Base-by-base conservation (phyloP, 1,140 invertebrate genomes). In the Zaprionus kolodkinae region DNA sequence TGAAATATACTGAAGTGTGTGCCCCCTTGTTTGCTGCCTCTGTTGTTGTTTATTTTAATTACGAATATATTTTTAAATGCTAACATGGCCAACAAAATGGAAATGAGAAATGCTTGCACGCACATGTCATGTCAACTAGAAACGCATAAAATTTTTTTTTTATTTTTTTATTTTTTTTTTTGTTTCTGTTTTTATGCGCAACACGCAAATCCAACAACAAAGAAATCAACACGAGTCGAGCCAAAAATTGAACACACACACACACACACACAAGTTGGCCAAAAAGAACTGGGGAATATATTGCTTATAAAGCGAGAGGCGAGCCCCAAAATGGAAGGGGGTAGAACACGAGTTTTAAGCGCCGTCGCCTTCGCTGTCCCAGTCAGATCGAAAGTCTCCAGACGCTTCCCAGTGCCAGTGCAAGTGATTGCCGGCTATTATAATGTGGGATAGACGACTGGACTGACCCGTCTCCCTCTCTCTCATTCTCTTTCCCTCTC, bases 41-140 rank as follows among this genome's bases (percentile, higher is more conserved):
- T 63, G 55, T 45, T 60, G 69, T 66, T 83, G 66, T 70, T 78
- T 68, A 70, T 74, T 84, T 89, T 88, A 89, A 85, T 89, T 88
- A 89, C 81, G 85, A 89, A 76, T 76, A 81, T 81, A 73, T 84
- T 88, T 88, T 88, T 87, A 88, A 88, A 88, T 81, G 83, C 81
- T 89, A 89, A 88, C 85, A 71, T 78, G 84, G 78, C 81, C 85
- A 81, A 89, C 86, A 78, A 76, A 85, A 89, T 88, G 86, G 75
- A 81, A 89, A 88, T 88, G 81, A 88, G 79, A 85, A 88, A 88
- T 89, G 85, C 80, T 88, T 89, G 85, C 85, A 88, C 85, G 85
- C 85, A 88, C 85, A 89, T 88, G 85, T 88, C 85, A 88, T 88
- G 85, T 88, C 85, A 89, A 89, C 85, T 88, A 82, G 78, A 85